A percentile compares a stretch with the other conserved stretches of the same genome.
Evolutionary conservation across 2,113 vertebrate species (phyloP).

Genomic region (Falcunculus frontatus): DNA sequence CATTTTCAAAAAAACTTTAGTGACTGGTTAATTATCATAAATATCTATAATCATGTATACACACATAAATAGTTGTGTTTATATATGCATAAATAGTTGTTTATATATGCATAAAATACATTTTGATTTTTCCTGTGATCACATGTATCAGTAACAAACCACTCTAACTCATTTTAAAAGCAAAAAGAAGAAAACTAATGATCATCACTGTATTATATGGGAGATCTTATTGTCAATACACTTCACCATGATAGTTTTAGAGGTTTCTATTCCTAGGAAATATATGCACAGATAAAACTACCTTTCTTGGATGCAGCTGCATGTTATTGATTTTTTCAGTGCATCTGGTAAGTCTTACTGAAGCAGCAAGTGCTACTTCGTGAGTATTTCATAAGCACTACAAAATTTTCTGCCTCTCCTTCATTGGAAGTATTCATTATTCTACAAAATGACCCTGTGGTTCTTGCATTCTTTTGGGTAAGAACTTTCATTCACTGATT

Average conservation of each 20-base stretch:
- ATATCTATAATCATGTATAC: background rate
- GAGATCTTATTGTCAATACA: background rate
- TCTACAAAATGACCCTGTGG: background rate
- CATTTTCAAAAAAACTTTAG: background rate
- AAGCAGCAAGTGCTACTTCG: background rate
- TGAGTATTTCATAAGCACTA: background rate
- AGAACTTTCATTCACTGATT: background rate
- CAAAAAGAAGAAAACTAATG: background rate
- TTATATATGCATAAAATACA: background rate
- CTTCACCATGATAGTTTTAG: background rate
- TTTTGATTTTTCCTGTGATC: background rate
- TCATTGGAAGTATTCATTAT: background rate
- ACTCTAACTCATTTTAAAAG: background rate
- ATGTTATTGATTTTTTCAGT: background rate
- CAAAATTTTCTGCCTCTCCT: background rate
- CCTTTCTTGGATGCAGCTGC: background rate
- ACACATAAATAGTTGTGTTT: background rate
- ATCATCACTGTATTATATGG: background rate
- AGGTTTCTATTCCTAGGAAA: background rate
- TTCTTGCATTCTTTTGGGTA: background rate
- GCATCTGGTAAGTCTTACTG: background rate
- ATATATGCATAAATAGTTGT: background rate
- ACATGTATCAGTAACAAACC: background rate
- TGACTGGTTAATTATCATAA: background rate
- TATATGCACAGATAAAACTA: background rate